Evolutionary conservation across 2,113 vertebrate genomes (phyloP).

Genomic region (Halcyon senegalensis): DNA sequence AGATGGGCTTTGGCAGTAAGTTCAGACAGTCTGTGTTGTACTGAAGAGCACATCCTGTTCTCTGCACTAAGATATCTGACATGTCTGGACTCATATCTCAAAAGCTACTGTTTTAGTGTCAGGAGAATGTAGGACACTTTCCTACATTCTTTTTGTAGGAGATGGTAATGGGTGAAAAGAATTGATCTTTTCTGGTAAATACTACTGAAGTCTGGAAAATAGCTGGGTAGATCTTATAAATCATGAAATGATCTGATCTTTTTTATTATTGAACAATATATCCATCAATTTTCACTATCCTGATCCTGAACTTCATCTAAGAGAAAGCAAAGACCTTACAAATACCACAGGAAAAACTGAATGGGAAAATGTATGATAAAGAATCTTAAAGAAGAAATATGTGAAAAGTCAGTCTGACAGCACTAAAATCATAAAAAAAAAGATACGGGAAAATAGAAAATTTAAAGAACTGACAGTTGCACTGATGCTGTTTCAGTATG

Average conservation of each 20-base stretch:
- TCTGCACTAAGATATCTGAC: not conserved
- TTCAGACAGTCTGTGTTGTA: constrained; percentile 16
- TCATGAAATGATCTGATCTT: not conserved
- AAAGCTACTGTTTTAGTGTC: not conserved
- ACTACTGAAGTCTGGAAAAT: constrained; percentile 5
- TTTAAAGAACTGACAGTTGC: not conserved
- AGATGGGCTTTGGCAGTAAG: constrained; percentile 40
- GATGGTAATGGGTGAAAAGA: constrained; percentile 17
- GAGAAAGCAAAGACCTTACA: not conserved
- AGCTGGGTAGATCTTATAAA: not conserved
- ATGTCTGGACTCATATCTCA: constrained; percentile 22
- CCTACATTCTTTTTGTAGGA: not conserved
- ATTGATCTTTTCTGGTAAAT: not conserved
- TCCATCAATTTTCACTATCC: not conserved
- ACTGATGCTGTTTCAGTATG: not conserved
- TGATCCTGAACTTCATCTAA: not conserved
- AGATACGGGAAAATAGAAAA: not conserved
- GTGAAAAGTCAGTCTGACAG: not conserved
- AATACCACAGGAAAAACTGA: not conserved
- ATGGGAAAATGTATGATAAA: not conserved
- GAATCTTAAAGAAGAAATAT: not conserved
- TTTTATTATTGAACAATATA: constrained; percentile 18
- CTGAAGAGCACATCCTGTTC: constrained; percentile 42
- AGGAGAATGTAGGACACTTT: not conserved
- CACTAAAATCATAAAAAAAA: not conserved